Base-by-base conservation (phyloP, 2,113 vertebrate species). In the Daphoenositta chrysoptera region DNA sequence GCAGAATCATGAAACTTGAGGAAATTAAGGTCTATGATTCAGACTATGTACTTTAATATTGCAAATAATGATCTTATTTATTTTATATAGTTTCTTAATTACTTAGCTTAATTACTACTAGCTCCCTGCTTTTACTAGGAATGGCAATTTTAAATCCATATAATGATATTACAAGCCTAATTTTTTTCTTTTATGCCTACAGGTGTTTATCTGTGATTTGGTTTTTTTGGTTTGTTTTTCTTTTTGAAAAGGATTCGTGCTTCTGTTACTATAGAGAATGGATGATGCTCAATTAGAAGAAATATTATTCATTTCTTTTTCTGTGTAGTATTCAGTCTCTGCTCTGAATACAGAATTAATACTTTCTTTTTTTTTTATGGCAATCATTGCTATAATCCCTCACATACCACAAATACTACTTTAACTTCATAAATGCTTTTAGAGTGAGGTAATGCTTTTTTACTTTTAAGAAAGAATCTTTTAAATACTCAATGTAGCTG, bases 161-260 rank as follows among this genome's bases (percentile, higher is more conserved):
- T 30, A 68, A 71, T 26, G 30, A 58, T 27, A 66, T 1, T 42
- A 28, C 14, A 82, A 93, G 56, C 16, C 22, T 68, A 64, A 90
- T 90, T 70, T 75, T 9, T 54, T 47, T 58, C 14, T 66, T 39
- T 72, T 57, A 82, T 33, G 23, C 16, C 35, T 70, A 39, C 10
- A 61, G 51, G 40, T 63, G 10, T 44, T 57, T 58, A 35, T 23
- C n/a, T 87, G 14, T 26, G 15, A 13, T 42, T 86, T 66, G 15
- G 0, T 7, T 35, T 19, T 24, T 4, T 17, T 5, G 0, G 6
- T 21, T 57, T 71, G 28, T 47, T 40, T 15, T 30, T 3, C 24
- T 63, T 68, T 82, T 72, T 58, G 7, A n/a, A 56, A 73, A 57
- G 9, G 7, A 18, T 45, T 77, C 14, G 31, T 86, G 23, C 18